phyloP scores from a whole-genome alignment of 2,888 invertebrate species.

The Ophion ellenae region DNA sequence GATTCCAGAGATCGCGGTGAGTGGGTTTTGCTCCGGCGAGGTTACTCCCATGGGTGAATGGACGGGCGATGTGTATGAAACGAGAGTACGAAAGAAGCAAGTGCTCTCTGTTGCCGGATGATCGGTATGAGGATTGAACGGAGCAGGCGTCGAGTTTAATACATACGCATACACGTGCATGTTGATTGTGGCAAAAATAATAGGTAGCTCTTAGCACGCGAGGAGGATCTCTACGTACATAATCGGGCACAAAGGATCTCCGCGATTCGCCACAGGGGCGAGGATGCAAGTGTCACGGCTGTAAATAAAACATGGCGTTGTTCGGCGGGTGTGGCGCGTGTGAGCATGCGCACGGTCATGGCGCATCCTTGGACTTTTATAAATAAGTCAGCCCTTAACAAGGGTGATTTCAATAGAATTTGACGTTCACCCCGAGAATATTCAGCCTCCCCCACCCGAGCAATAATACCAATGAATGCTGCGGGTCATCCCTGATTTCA shows the following conservation, averaged over 20 bases:
- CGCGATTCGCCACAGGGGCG: constrained; percentile 15
- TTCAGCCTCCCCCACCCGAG: neutral
- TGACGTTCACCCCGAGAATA: no score
- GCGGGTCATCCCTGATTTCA: neutral
- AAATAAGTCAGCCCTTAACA: neutral
- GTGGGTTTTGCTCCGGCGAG: constrained; percentile 24
- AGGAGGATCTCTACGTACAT: no score
- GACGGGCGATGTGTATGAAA: neutral
- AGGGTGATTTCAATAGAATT: neutral
- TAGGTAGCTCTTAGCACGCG: no score
- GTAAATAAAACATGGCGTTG: constrained; percentile 79
- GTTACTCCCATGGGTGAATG: neutral
- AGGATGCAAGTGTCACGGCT: constrained; percentile 29
- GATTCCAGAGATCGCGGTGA: constrained; percentile 25
- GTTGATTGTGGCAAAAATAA: neutral
- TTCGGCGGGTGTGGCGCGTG: constrained; percentile 80
- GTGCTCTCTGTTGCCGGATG: constrained; percentile 8
- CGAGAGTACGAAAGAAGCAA: constrained; percentile 13
- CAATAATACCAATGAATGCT: neutral
- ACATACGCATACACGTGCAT: neutral
- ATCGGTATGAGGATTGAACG: neutral
- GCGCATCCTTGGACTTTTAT: no score
- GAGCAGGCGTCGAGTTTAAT: constrained; percentile 18
- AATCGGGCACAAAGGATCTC: neutral
- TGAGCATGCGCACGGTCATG: constrained; percentile 74